Evolutionary conservation across 1,140 invertebrate species (phyloP), one percentile per base, ranked within the genome.

Genomic region (Arctopsyche grandis): DNA sequence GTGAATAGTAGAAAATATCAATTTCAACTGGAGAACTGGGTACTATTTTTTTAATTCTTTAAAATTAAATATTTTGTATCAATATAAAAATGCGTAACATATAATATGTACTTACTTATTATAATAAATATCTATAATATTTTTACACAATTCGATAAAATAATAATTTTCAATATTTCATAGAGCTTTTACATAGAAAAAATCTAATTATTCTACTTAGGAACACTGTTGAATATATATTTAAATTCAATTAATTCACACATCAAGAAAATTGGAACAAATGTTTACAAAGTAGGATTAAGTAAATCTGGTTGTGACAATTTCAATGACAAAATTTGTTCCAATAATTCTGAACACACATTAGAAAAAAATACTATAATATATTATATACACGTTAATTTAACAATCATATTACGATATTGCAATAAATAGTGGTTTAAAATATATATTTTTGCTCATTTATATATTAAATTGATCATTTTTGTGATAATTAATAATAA

Each of bases 151-250:
- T n/a, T n/a, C n/a, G n/a, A 7, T 4, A 38, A 38, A 38, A 38
- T 38, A 38, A 38, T 38, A 38, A 4, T 38, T 52, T 52, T 52
- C 3, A 52, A 52, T 14, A 52, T 52, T 38, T 52, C 12, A 12
- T 14, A 52, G 10, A 52, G 48, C 1, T 52, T 10, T 52, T 52
- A 16, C 48, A 16, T 5, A 52, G 16, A 52, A 3, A 52, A 52
- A 14, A 12, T 5, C 12, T 52, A 52, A 66, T 66, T 22, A 66
- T 66, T 66, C 63, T 66, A 66, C 3, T 66, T 66, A 66, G 63
- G 63, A 66, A 66, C 63, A 66, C 63, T 38, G 58, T 29, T 66
- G 63, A 66, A 66, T 66, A 26, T 29, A 66, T 5, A 52, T 14
- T 52, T 52, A 52, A 12, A 52, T 52, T 52, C 48, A 14, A 52